Evolutionary conservation across 2,113 vertebrate species (phyloP), one percentile per base, ranked within the genome.

Genomic region (Zonotrichia leucophrys): DNA sequence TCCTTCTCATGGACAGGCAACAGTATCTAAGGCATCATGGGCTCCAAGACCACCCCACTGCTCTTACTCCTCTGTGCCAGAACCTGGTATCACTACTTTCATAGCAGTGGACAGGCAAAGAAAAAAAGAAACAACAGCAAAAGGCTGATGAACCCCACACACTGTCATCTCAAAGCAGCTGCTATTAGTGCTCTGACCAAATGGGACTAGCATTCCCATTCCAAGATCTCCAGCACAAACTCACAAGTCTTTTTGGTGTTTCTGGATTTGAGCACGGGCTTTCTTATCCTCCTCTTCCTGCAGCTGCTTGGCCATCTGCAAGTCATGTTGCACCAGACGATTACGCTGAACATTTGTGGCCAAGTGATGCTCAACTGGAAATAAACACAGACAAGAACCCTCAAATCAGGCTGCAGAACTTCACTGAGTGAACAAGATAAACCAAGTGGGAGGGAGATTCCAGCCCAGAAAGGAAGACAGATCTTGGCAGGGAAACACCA

Each of bases 341-440:
- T 98, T 99, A 91, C 99, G 98, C 78, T 99, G 98, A 97, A 99
- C 90, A 1, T 99, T 99, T 42, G 99, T 99, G 10, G 99, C 99
- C 97, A 99, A 98, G 93, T 99, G 99, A 98, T 99, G 99, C 91
- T 99, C 99, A 77, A 99, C 99, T 99, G 96, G 53, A 94, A 83
- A 89, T 94, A 81, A 95, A 87, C 41, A 69, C 27, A 94, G 69
- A 63, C 11, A 70, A 87, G 41, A 92, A 75, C 3, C 19, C 42
- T 35, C 31, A 83, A 49, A 75, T 95, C 76, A 89, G 80, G 24
- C 60, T 81, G 53, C 55, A 86, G 44, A 92, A 89, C 35, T 87
- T 49, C 62, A 92, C 2, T 4, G 44, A 35, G 15, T 60, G 56
- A 95, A 90, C 18, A 67, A 68, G 50, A 83, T 30, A 92, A 77